A percentile compares a stretch with the other conserved stretches of the same genome.
Conservation (phyloP, 2,888 invertebrate species). For the Unio pictorum region DNA sequence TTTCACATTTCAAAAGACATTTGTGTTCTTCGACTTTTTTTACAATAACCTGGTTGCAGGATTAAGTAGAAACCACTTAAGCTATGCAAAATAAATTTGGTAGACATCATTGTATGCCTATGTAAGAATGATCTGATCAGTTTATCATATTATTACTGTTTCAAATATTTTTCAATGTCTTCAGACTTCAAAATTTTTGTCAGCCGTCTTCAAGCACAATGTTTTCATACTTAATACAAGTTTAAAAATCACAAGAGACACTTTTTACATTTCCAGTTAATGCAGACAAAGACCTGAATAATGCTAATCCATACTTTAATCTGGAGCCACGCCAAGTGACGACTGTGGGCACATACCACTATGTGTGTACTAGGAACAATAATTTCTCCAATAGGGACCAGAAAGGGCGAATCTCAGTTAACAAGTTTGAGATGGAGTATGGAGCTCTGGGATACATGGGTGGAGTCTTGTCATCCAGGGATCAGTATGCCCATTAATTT, state of each 20-base stretch:
- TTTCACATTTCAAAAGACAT: too few species aligned
- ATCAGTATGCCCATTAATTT: too few species aligned
- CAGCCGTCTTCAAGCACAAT: too few species aligned
- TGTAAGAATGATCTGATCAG: too few species aligned
- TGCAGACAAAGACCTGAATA: constrained; percentile 64
- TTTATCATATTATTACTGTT: too few species aligned
- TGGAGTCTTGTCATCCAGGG: constrained; percentile 31
- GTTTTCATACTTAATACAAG: background rate
- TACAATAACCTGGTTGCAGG: too few species aligned
- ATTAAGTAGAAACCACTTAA: too few species aligned
- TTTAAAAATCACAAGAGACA: background rate
- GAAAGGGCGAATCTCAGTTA: constrained; percentile 64
- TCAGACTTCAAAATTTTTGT: too few species aligned
- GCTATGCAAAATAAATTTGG: too few species aligned
- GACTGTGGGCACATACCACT: constrained; percentile 61
- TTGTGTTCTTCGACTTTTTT: too few species aligned
- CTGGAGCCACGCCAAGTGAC: constrained; percentile 63
- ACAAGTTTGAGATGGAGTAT: constrained; percentile 26
- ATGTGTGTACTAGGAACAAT: constrained; percentile 70
- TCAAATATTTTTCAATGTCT: too few species aligned
- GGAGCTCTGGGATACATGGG: constrained; percentile 63
- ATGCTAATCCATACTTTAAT: constrained; percentile 70
- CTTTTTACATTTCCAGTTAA: constrained; percentile 44
- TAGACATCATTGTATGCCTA: too few species aligned
- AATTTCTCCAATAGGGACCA: constrained; percentile 71